phyloP scores from a whole-genome alignment of 1,140 invertebrate species.

The Meloidogyne exigua region DNA sequence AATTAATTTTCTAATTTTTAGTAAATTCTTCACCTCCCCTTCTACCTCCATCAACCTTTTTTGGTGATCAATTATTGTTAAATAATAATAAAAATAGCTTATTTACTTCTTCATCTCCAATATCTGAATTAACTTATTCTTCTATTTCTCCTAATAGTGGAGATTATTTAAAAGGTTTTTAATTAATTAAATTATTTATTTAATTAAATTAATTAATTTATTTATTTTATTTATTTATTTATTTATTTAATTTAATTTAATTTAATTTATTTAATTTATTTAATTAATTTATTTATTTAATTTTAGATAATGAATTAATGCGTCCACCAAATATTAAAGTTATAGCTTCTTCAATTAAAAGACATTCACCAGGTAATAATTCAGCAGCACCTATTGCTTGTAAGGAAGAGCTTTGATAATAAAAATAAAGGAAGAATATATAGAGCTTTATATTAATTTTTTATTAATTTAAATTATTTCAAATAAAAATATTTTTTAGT shows the following conservation, averaged over 20 bases:
- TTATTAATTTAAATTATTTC: too few relatives aligned
- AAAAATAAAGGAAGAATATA: too few relatives aligned
- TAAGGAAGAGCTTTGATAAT: conserved; percentile 1
- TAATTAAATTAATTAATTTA: background rate
- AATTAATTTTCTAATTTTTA: background rate
- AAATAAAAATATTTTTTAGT: too few relatives aligned
- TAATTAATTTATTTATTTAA: background rate
- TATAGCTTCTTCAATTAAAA: background rate
- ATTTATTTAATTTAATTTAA: background rate
- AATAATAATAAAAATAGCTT: too few relatives aligned
- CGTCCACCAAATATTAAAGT: background rate
- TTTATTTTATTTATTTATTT: background rate
- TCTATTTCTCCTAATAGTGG: background rate
- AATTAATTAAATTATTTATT: background rate
- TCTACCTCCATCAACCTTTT: background rate
- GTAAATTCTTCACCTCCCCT: background rate
- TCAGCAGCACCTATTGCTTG: background rate
- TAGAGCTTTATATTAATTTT: too few relatives aligned
- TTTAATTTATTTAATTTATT: background rate
- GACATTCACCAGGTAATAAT: background rate
- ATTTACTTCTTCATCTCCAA: background rate
- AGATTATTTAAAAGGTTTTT: background rate
- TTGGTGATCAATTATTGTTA: background rate
- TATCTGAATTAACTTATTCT: conserved; percentile 2
- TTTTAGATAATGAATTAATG: background rate